phyloP scores from a whole-genome alignment of 35 echinoderm and acorn worm species.

The Stichopus chloronotus region DNA sequence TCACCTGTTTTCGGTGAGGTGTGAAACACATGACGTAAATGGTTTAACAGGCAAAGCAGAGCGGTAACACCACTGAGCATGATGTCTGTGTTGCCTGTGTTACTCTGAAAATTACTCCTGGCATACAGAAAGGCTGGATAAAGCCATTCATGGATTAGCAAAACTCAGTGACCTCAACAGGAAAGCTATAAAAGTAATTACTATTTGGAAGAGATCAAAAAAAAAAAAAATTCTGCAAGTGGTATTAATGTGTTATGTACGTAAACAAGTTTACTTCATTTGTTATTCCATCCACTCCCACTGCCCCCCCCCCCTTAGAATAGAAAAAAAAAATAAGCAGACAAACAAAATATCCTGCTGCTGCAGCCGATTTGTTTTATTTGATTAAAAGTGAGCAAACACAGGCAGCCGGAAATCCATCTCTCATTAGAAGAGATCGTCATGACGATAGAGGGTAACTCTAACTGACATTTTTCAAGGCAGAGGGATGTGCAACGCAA shows the following conservation, averaged over 20 bases:
- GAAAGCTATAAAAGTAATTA: too few species aligned
- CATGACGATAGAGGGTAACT: neutral
- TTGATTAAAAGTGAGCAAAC: neutral
- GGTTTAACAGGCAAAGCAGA: neutral
- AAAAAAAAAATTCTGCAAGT: too few species aligned
- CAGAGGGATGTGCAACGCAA: neutral
- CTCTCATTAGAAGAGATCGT: neutral
- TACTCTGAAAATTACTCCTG: too few species aligned
- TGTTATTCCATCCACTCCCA: neutral
- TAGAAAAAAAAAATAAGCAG: too few species aligned
- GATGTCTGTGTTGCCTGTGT: too few species aligned
- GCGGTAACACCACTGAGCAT: neutral
- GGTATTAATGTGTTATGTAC: too few species aligned
- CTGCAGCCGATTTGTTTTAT: neutral
- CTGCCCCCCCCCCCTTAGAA: too few species aligned
- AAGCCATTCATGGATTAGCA: too few species aligned
- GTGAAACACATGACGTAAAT: constrained; percentile 39
- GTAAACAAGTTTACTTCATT: neutral
- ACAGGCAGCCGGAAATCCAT: neutral
- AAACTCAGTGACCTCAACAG: too few species aligned
- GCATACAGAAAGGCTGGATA: too few species aligned
- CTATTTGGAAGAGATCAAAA: too few species aligned
- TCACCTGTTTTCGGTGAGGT: constrained; percentile 28
- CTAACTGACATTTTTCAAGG: neutral
- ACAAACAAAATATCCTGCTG: neutral